Evolutionary conservation across 2,113 vertebrate species (phyloP).

Genomic region (Eonycteris spelaea): DNA sequence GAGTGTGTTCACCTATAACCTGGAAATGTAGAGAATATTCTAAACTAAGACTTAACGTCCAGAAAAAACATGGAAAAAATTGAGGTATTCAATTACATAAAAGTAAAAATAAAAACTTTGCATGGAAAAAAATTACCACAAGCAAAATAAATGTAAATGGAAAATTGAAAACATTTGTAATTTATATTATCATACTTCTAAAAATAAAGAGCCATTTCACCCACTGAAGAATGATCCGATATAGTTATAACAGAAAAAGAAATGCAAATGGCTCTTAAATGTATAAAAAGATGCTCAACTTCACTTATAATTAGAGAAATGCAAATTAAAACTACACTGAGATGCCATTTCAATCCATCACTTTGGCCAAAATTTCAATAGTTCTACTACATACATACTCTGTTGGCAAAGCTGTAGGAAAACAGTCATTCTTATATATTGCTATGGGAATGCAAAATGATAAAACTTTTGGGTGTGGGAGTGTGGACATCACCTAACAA

Average conservation of each 20-base stretch:
- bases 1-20: neutral
- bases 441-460: neutral
- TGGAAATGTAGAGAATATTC: neutral
- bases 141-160: slow-evolving; percentile 27
- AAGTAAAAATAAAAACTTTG: slow-evolving; percentile 13
- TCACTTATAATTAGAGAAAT: neutral
- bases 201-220: slow-evolving; percentile 18
- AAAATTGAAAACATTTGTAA: slow-evolving; percentile 25
- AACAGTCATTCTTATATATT: neutral
- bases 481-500: neutral
- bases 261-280: neutral
- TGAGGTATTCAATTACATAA: neutral
- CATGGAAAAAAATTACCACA: neutral
- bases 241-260: slow-evolving; percentile 3
- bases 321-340: neutral
- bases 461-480: neutral
- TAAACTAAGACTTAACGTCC: neutral
- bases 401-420: neutral
- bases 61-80: neutral
- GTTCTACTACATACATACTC: neutral
- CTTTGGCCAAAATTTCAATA: neutral
- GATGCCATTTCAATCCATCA: neutral
- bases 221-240: neutral
- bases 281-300: neutral
- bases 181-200: slow-evolving; percentile 10